Base-by-base conservation (phyloP, 2,797 vertebrate species). In the Graptemys geographica region DNA sequence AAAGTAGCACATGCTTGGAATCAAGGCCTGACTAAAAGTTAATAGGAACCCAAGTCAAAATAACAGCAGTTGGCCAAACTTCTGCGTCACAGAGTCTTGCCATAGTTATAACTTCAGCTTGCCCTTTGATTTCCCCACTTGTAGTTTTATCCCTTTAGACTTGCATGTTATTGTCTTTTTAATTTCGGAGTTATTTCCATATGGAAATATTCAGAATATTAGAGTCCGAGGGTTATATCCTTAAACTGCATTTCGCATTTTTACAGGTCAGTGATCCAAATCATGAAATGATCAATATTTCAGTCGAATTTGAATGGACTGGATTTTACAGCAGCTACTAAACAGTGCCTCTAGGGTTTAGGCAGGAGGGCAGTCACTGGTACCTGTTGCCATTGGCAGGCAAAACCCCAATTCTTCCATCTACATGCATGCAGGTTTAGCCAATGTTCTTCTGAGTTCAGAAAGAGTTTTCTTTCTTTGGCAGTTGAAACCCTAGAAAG, bases 141-240 rank as follows among this genome's bases (percentile, higher is more conserved):
- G 7, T 47, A 13, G 47, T 16, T 28, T 28, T 47, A 78, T 78
- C n/a, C n/a, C 69, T 72, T 69, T 78, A 16, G 25, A 49, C 44
- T 31, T 47, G 5, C 16, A 49, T 78, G 25, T 16, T 47, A 28
- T 28, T 78, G 44, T 49, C 44, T 47, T 49, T 78, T 8, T 49
- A 27, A 78, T 49, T 78, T 28, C 41, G 49, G 41, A 47, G 44
- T 49, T 28, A 47, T 28, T 49, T 49, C 74, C 27, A 44, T 21
- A 11, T 59, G 0, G 0, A n/a, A 41, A 47, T 12, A 52, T 16
- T 28, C 52, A 1, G 0, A 0, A 8, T 5, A 79, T 18, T 37
- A 37, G 33, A 37, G 65, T 78, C 52, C 59, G 83, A 49, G 25
- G 3, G 53, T 84, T 51, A 31, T 28, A 3, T 19, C 27, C 49